Conservation (phyloP, 2,113 vertebrate genomes). For the Parotia lawesii region DNA sequence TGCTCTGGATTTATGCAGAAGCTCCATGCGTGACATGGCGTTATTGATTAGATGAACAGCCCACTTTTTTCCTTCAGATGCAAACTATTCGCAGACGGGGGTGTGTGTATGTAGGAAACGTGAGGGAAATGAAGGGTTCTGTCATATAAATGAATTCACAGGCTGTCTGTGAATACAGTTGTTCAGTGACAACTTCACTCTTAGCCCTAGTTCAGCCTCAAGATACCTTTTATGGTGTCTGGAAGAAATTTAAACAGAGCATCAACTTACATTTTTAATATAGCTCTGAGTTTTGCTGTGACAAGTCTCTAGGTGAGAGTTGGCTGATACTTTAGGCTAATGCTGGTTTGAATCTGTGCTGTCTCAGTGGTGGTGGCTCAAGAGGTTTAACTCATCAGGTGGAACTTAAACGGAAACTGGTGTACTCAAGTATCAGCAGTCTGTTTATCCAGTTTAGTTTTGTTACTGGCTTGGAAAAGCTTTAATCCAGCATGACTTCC, state of each 20-base stretch:
- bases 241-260: neutral
- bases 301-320: neutral
- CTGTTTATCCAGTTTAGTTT: neutral
- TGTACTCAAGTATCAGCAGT: neutral
- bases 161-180: neutral
- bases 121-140: neutral
- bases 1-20: conserved; percentile 51
- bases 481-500: neutral
- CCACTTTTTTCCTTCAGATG: neutral
- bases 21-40: conserved; percentile 4
- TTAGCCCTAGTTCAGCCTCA: neutral
- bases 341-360: conserved; percentile 7
- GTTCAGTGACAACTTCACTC: neutral
- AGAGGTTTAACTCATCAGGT: neutral
- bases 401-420: neutral
- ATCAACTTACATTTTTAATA: conserved; percentile 30
- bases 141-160: neutral
- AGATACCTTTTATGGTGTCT: neutral
- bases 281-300: neutral
- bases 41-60: conserved; percentile 51
- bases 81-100: neutral
- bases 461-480: neutral
- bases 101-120: neutral
- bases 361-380: neutral
- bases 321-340: neutral